Evolutionary conservation across 2,113 vertebrate genomes (phyloP).

Genomic region (Gobiocypris rarus): DNA sequence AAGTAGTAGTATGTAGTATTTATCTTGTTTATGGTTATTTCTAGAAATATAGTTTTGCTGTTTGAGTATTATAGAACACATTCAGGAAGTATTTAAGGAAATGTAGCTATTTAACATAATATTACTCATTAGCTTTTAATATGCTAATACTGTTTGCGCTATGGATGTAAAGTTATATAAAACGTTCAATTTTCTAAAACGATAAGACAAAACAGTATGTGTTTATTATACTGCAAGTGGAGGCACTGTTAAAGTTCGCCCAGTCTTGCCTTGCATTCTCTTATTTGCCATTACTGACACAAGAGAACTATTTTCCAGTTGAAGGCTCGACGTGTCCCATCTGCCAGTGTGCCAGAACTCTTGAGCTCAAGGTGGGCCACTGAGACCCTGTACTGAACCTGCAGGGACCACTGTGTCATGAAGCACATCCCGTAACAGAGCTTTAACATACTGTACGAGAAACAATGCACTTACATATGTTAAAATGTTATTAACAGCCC

Average conservation of each 20-base stretch:
- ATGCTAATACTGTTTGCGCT: neutral
- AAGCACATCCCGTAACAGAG: conserved; percentile 54
- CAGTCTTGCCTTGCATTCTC: conserved; percentile 55
- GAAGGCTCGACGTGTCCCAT: conserved; percentile 75
- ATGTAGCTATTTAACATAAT: no score
- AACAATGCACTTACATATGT: conserved; percentile 35
- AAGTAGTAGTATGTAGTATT: neutral
- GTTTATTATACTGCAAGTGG: neutral
- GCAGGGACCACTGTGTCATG: conserved; percentile 65
- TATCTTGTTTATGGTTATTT: neutral
- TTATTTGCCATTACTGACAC: conserved; percentile 69
- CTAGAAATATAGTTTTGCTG: neutral
- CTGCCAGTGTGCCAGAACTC: conserved; percentile 69
- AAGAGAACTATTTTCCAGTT: conserved; percentile 79
- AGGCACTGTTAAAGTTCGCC: conserved; percentile 43
- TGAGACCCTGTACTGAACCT: conserved; percentile 65
- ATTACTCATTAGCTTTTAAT: neutral
- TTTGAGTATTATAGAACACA: neutral
- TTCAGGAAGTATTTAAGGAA: neutral
- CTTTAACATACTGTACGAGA: conserved; percentile 43
- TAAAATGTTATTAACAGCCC: conserved; percentile 28
- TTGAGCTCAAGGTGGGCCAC: conserved; percentile 67
- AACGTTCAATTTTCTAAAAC: neutral
- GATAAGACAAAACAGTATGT: neutral
- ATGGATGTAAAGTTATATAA: neutral